Evolutionary conservation across 2,113 vertebrate species (phyloP).

Genomic region (Shinisaurus crocodilurus): DNA sequence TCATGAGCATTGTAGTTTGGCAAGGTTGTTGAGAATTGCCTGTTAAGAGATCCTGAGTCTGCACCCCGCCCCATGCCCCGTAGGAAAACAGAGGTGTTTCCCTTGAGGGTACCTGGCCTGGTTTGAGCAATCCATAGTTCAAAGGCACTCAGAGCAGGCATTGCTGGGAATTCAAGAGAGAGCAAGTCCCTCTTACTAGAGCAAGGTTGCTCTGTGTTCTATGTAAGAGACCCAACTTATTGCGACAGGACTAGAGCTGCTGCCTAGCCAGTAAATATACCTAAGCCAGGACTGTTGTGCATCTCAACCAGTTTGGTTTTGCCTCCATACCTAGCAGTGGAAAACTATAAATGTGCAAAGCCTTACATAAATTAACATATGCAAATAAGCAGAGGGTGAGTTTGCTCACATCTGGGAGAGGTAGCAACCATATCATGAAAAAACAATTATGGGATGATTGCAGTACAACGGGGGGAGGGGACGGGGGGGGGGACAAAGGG

Average conservation of each 20-base stretch:
- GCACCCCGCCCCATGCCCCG: neutral
- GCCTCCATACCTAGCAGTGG: neutral
- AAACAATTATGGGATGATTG: neutral
- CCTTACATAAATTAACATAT: neutral
- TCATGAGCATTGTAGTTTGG: neutral
- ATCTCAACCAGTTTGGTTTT: neutral
- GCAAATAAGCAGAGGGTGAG: neutral
- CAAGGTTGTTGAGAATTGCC: neutral
- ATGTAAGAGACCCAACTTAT: neutral
- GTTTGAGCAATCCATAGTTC: neutral
- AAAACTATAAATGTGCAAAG: neutral
- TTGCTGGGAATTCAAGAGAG: neutral
- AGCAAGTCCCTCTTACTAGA: neutral
- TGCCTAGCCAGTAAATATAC: neutral
- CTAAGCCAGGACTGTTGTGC: neutral
- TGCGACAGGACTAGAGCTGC: neutral
- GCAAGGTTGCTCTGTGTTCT: neutral
- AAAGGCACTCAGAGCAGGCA: neutral
- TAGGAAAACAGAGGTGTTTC: neutral
- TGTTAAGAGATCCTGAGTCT: neutral
- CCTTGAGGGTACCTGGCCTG: neutral
- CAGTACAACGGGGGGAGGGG: neutral
- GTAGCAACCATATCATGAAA: neutral
- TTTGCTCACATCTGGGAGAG: neutral
- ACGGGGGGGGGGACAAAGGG: no score